phyloP scores from a whole-genome alignment of 2,797 vertebrate species.

The Gallirallus australis region DNA sequence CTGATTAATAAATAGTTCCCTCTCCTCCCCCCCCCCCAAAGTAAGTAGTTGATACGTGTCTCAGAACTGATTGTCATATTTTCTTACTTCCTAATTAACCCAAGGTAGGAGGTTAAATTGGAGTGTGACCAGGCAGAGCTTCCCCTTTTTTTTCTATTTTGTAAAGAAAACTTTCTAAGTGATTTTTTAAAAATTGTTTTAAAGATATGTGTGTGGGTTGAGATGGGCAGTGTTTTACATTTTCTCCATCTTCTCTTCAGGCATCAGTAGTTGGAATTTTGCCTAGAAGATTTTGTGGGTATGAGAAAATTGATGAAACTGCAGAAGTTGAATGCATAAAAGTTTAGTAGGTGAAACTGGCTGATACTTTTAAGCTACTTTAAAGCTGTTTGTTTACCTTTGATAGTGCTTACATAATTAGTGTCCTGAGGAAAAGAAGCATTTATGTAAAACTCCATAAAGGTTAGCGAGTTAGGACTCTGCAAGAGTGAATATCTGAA shows the following conservation, averaged over 20 bases:
- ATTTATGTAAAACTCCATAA: neutral
- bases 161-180: neutral
- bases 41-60: no score
- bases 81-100: neutral
- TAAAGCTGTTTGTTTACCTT: conserved; percentile 29
- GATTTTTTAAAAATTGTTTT: neutral
- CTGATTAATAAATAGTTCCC: neutral
- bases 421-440: neutral
- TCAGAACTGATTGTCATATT: neutral
- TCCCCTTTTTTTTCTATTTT: neutral
- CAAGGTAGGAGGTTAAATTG: neutral
- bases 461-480: neutral
- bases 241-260: neutral
- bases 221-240: neutral
- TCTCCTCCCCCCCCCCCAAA: neutral
- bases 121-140: neutral
- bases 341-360: neutral
- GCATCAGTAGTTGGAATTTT: neutral
- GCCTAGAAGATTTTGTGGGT: neutral
- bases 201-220: neutral
- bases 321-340: neutral
- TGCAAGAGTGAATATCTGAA: neutral
- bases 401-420: conserved; percentile 4
- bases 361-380: neutral
- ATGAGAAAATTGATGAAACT: neutral